Conservation (phyloP, 2,888 invertebrate genomes). For the Campoplex nolae region DNA sequence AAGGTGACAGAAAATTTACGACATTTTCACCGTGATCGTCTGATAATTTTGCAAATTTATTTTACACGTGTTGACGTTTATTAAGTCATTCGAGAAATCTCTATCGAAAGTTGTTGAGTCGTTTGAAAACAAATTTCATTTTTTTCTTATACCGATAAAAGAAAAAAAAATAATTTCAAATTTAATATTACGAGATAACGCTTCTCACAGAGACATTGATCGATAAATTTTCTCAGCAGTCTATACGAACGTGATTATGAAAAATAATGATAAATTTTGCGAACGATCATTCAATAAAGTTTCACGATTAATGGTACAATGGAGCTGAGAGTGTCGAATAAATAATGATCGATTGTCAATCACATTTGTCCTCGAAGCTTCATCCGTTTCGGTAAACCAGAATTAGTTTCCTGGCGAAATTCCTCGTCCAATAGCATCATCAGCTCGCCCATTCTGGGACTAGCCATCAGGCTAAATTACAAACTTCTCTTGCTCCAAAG, state of each 20-base stretch:
- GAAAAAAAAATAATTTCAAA: too few relatives aligned
- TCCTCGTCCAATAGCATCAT: slow-evolving; percentile 53
- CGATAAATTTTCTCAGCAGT: neutral
- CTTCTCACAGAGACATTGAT: neutral
- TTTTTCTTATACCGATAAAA: too few relatives aligned
- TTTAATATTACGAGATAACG: too few relatives aligned
- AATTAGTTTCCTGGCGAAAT: slow-evolving; percentile 20
- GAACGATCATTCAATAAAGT: neutral
- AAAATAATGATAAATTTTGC: neutral
- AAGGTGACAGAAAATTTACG: slow-evolving; percentile 26
- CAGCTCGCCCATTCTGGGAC: slow-evolving; percentile 21
- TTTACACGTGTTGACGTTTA: neutral
- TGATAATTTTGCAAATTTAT: slow-evolving; percentile 31
- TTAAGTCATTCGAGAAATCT: too few relatives aligned
- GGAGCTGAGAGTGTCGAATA: neutral
- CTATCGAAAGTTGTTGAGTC: too few relatives aligned
- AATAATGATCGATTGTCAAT: slow-evolving; percentile 10
- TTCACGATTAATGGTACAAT: neutral
- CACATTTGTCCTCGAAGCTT: slow-evolving; percentile 15
- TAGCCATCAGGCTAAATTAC: slow-evolving; percentile 66
- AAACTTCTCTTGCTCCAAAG: slow-evolving; percentile 38
- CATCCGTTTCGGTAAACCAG: neutral
- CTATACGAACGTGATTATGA: neutral
- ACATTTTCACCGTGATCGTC: slow-evolving; percentile 11
- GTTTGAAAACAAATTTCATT: too few relatives aligned